Base-by-base conservation (phyloP, 2,797 vertebrate species). In the Sandelia bainsii region DNA sequence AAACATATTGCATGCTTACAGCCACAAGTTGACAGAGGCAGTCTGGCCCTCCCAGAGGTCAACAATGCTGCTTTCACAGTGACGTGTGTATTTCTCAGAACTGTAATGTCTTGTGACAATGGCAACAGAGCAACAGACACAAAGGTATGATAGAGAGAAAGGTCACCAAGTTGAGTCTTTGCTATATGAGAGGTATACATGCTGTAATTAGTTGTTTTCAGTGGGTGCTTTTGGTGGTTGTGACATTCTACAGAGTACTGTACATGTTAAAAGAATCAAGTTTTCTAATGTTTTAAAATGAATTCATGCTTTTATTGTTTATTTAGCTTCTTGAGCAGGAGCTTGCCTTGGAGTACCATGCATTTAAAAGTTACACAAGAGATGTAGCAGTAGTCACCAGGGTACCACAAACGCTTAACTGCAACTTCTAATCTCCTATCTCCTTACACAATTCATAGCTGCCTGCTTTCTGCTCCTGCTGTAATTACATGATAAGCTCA, bases 401-500 rank as follows among this genome's bases (percentile, higher is more conserved):
- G 63, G 56, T 23, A 72, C 22, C 17, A 73, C 52, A 79, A 77
- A 84, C 53, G 81, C 62, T 11, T 59, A 88, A 84, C 74, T 58
- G 69, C 53, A 72, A 87, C 60, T 85, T 81, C 69, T 89, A 76
- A 87, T 91, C 82, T 83, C 59, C 39, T 77, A 86, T 89, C 83
- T 86, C 37, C 56, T 67, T 22, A 69, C 72, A 85, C 75, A 69
- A 82, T 80, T 76, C 71, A 60, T 60, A 64, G 62, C 71, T 27
- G 52, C 75, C 65, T 75, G 40, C 58, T 67, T 49, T 69, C 51
- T 80, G 62, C 63, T 74, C 56, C 64, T 9, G 13, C 84, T 88
- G 87, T 75, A 77, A 72, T 84, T 71, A 79, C 75, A 89, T 64
- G 87, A 91, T 91, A 91, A 91, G 77, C 85, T 82, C 59, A 51